Conservation (phyloP, 2,797 vertebrate genomes). For the Anguilla obscura region DNA sequence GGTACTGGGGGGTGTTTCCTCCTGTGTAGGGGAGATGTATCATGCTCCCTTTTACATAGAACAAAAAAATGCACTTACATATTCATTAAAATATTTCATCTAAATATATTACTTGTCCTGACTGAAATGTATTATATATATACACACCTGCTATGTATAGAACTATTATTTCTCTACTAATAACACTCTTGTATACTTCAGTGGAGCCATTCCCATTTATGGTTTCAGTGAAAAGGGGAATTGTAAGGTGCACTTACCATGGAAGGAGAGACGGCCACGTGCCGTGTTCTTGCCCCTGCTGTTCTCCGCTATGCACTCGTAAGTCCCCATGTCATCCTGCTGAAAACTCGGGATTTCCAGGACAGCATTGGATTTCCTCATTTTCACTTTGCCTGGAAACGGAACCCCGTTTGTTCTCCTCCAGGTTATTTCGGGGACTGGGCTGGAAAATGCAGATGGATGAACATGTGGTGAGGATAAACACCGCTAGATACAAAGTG, state of each 20-base stretch:
- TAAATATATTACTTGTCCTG: too few relatives aligned
- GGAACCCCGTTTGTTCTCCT: slow-evolving; percentile 86
- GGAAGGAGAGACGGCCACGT: slow-evolving; percentile 88
- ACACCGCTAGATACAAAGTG: not conserved
- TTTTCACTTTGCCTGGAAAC: slow-evolving; percentile 84
- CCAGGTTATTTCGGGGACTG: slow-evolving; percentile 92
- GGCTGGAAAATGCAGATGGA: slow-evolving; percentile 66
- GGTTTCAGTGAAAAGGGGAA: not conserved
- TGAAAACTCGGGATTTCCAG: slow-evolving; percentile 91
- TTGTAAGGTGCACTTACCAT: slow-evolving; percentile 72
- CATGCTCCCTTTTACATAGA: too few relatives aligned
- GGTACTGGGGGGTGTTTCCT: too few relatives aligned
- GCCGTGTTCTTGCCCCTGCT: slow-evolving; percentile 87
- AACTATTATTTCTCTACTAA: too few relatives aligned
- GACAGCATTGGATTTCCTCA: slow-evolving; percentile 84
- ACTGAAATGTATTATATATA: not conserved
- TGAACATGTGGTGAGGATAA: not conserved
- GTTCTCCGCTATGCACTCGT: slow-evolving; percentile 92
- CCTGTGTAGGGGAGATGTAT: too few relatives aligned
- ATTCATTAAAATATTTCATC: too few relatives aligned
- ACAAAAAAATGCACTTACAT: too few relatives aligned
- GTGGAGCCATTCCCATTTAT: not conserved
- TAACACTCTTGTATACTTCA: not conserved
- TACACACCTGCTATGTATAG: not conserved
- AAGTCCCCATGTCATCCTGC: slow-evolving; percentile 89